Evolutionary conservation across 2,113 vertebrate genomes (phyloP), one percentile per base, ranked within the genome.

Genomic region (Campylorhamphus procurvoides): DNA sequence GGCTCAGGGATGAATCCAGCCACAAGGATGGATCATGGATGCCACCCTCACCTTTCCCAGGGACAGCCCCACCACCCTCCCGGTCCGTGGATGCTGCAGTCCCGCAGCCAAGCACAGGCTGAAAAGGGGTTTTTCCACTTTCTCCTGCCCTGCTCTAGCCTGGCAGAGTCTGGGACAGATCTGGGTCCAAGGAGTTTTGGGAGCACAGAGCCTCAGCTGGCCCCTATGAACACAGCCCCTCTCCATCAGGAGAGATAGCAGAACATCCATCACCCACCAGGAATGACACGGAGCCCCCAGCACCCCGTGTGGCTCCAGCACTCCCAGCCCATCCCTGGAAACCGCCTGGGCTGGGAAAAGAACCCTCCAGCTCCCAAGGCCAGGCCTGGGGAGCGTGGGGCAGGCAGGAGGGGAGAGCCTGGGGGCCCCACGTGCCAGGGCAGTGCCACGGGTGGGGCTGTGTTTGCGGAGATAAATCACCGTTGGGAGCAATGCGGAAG

Each of bases 401-500:
- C 12, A 1, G 60, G 71, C 44, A 2, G 18, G 60, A 14, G 84
- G 56, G 8, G 33, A 55, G 75, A 16, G 42, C 56, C 6, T 27
- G 18, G 27, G 89, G 66, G 53, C 59, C 89, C 59, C 81, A 19
- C 39, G 82, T 60, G 73, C 44, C 16, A 0, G 86, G 76, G 92
- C 91, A 67, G 87, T 68, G 87, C 71, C 88, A 1, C 2, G 71
- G 95, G 94, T 55, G 95, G 89, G 93, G 96, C 35, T n/a, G 7
- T 72, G 85, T 89, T 91, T 78, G 88, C 22, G 37, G 84, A 42
- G 40, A 53, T 33, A 46, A 79, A 80, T 94, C 93, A 84, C 18
- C 81, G 3, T 7, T 0, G 81, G 87, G 90, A 96, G 92, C 90
- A 40, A 95, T 74, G 96, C 95, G 83, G 89, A 91, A 84, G 87